These are phyloP conservation scores for Megaceryle torquata DNA, from an alignment of 2,113 vertebrate species.

Conservation along the genomic window DNA sequence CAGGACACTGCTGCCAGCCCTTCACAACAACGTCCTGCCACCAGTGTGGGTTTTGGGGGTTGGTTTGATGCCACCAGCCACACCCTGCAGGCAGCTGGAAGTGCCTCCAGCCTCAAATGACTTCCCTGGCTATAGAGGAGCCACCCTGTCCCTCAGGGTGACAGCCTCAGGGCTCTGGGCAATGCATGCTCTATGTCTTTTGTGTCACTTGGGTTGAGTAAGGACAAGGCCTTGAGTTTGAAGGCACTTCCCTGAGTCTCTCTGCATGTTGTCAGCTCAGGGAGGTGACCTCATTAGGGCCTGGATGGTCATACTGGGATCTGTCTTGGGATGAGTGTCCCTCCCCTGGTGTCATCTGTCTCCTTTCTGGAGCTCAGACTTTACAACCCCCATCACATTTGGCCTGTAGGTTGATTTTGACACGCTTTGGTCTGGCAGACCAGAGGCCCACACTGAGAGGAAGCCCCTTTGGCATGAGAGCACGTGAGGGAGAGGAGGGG, in stretches of 20 bases:
- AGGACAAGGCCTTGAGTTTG: background rate
- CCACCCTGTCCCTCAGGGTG: background rate
- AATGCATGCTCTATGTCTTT: accelerated
- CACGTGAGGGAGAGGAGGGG: background rate
- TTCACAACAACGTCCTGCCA: background rate
- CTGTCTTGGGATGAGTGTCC: background rate
- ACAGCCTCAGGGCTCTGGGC: background rate
- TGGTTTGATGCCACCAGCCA: background rate
- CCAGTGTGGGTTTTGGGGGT: background rate
- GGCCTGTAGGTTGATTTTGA: background rate
- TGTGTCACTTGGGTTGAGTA: background rate
- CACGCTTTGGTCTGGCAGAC: background rate
- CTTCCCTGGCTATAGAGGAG: background rate
- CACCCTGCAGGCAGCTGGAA: background rate
- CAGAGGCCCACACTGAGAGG: background rate
- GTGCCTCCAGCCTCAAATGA: background rate
- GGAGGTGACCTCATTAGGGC: background rate
- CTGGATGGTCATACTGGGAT: background rate
- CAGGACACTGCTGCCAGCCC: background rate
- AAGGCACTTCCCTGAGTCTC: background rate
- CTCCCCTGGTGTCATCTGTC: background rate
- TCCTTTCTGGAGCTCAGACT: background rate
- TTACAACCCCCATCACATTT: background rate
- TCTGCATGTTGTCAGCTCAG: background rate
- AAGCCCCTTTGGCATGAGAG: background rate